phyloP scores from a whole-genome alignment of 2,797 vertebrate genomes.

The Cuculus canorus region DNA sequence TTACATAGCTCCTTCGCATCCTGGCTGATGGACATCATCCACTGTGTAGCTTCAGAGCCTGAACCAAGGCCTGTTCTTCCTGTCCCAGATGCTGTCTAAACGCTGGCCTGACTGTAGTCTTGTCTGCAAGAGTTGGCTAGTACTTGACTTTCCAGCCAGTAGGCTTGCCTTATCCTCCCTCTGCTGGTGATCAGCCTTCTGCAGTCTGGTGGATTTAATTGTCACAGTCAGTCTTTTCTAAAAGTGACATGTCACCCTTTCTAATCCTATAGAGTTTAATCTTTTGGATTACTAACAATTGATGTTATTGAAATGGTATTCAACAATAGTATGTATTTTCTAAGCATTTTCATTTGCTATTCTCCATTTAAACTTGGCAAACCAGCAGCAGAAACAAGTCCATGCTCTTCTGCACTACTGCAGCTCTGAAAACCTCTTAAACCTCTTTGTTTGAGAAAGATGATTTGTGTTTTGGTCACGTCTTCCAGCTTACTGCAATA shows the following conservation, averaged over 20 bases:
- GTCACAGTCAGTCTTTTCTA: neutral
- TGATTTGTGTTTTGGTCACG: neutral
- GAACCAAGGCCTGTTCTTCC: neutral
- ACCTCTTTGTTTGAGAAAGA: neutral
- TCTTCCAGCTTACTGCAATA: neutral
- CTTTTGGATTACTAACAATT: rapidly evolving
- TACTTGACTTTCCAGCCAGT: neutral
- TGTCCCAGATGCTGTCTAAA: neutral
- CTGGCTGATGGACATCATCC: neutral
- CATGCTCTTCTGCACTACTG: neutral
- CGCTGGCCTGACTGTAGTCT: neutral
- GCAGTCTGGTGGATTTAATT: neutral
- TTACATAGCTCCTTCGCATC: neutral
- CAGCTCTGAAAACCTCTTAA: neutral
- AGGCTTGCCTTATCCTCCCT: neutral
- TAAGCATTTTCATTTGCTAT: neutral
- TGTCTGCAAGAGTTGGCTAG: neutral
- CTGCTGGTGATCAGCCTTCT: neutral
- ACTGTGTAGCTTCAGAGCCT: neutral
- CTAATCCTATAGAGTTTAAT: neutral
- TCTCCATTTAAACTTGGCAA: neutral
- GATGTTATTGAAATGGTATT: neutral
- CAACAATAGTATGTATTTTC: neutral
- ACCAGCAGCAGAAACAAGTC: neutral
- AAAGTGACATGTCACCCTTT: neutral